A percentile compares a stretch with the other conserved stretches of the same genome.
Evolutionary conservation across 2,888 invertebrate species (phyloP).

Genomic region (Dynastes hyllus): DNA sequence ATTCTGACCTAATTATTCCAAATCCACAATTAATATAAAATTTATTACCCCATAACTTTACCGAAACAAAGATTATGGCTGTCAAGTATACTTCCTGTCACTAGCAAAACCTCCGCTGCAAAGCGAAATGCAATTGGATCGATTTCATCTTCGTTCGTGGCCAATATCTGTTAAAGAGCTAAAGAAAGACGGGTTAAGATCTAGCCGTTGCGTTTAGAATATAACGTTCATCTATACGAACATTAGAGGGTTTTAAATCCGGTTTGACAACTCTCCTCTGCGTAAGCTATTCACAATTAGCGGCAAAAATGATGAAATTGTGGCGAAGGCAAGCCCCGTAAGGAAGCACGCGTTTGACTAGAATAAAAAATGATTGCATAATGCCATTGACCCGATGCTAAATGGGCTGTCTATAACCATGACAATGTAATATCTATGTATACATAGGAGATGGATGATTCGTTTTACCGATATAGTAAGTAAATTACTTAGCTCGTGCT

Average conservation of each 20-base stretch:
- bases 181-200: neutral
- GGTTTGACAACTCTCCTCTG: slow-evolving; percentile 48
- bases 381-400: slow-evolving; percentile 56
- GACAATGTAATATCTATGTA: neutral
- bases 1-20: too few species aligned
- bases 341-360: slow-evolving; percentile 49
- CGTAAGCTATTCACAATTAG: slow-evolving; percentile 44
- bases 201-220: neutral
- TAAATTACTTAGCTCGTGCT: neutral
- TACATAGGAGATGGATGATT: too few species aligned
- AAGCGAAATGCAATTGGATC: neutral
- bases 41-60: too few species aligned
- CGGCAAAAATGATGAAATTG: slow-evolving; percentile 49
- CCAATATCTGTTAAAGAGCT: neutral
- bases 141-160: slow-evolving; percentile 2
- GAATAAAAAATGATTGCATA: slow-evolving; percentile 46
- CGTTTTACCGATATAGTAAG: neutral
- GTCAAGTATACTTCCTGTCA: too few species aligned
- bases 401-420: slow-evolving; percentile 29
- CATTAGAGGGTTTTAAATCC: slow-evolving; percentile 38
- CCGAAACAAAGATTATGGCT: too few species aligned
- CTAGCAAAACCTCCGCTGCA: neutral
- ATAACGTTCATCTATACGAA: slow-evolving; percentile 13
- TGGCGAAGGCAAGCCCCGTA: slow-evolving; percentile 49
- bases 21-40: too few species aligned